A percentile compares a stretch with the other conserved stretches of the same genome.
Evolutionary conservation across 2,113 vertebrate species (phyloP).

Genomic region (Phyllopteryx taeniolatus): DNA sequence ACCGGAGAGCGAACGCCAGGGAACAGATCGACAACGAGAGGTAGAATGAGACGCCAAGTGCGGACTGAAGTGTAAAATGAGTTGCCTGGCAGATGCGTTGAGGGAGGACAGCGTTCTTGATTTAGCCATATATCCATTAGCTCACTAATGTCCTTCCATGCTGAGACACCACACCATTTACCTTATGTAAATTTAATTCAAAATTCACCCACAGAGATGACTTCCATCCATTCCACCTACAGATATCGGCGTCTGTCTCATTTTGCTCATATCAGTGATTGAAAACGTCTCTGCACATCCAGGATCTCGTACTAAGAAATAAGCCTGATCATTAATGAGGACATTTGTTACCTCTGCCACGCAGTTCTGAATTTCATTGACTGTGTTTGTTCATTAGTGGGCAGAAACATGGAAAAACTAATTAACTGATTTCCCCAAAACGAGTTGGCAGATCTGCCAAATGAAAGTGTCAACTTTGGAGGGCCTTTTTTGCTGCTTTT

Average conservation of each 20-base stretch:
- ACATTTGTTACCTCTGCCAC: not conserved
- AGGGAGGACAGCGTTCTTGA: not conserved
- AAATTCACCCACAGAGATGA: conserved; percentile 4
- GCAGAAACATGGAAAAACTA: too few relatives aligned
- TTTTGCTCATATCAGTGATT: conserved; percentile 4
- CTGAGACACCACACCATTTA: conserved; percentile 8
- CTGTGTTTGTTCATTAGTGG: not conserved
- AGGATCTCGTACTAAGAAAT: not conserved
- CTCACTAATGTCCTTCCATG: conserved; percentile 23
- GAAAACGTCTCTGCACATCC: not conserved
- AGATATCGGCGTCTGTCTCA: conserved; percentile 3
- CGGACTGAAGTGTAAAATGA: conserved; percentile 11
- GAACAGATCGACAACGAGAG: conserved; percentile 13
- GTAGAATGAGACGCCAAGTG: conserved; percentile 23
- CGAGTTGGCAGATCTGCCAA: too few relatives aligned
- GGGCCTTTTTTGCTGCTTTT: too few relatives aligned
- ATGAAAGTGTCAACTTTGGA: too few relatives aligned
- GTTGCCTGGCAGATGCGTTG: not conserved
- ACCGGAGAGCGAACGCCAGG: conserved; percentile 19
- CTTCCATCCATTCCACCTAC: conserved; percentile 11
- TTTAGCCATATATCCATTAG: conserved; percentile 14
- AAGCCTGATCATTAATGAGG: conserved; percentile 1
- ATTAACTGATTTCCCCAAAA: too few relatives aligned
- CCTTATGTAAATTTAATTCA: conserved; percentile 7
- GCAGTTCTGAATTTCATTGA: not conserved